Conservation (phyloP, 2,113 vertebrate species). For the Trematocara nigrifrons region DNA sequence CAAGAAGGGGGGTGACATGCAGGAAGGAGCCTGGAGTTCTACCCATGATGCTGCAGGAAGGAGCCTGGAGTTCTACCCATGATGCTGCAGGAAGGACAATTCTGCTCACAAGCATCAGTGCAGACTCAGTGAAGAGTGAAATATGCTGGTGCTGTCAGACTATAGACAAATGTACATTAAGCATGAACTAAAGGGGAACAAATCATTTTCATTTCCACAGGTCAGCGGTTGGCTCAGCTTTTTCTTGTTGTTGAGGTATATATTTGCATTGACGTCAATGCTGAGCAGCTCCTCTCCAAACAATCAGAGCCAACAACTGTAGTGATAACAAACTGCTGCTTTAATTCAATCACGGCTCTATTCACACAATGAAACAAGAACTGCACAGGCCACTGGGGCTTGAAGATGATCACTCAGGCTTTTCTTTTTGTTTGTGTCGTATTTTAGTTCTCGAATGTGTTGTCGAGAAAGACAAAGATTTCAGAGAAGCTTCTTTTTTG, state of each 20-base stretch:
- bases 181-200: background rate
- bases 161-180: background rate
- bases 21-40: background rate
- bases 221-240: background rate
- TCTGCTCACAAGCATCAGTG: background rate
- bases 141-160: background rate
- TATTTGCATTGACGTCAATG: background rate
- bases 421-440: background rate
- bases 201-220: background rate
- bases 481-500: background rate
- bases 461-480: fast-evolving
- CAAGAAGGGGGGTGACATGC: background rate
- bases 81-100: background rate
- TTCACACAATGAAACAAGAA: background rate
- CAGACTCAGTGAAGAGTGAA: background rate
- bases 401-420: background rate
- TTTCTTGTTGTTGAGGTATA: background rate
- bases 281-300: background rate
- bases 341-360: background rate
- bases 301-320: background rate
- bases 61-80: background rate
- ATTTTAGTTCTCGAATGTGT: fast-evolving
- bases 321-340: background rate
- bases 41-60: background rate
- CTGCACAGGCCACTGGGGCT: fast-evolving